A percentile compares a stretch with the other conserved stretches of the same genome.
Conservation (phyloP, 2,797 vertebrate genomes). For the Syngnathus rostellatus region DNA sequence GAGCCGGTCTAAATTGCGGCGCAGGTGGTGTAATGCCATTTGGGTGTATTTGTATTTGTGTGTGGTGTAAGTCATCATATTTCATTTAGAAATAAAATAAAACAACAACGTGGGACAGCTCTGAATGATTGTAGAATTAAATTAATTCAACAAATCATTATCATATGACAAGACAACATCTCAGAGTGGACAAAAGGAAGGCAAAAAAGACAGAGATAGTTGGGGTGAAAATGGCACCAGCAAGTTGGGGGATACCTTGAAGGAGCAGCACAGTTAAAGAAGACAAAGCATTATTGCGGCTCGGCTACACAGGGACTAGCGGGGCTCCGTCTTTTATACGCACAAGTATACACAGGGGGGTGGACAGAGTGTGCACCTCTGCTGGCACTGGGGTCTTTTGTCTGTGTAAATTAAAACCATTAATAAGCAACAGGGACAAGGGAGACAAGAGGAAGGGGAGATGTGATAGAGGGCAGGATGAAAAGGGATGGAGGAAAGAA, state of each 20-base stretch:
- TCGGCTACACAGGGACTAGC: conserved; percentile 39
- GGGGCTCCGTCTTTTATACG: conserved; percentile 24
- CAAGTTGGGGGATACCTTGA: conserved; percentile 49
- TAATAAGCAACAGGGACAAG: conserved; percentile 76
- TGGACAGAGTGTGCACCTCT: conserved; percentile 51
- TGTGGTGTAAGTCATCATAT: too few species aligned
- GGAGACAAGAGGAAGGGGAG: conserved; percentile 25
- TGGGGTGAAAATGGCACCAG: conserved; percentile 24
- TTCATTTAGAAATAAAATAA: too few species aligned
- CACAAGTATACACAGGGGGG: conserved; percentile 52
- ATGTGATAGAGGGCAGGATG: conserved; percentile 13
- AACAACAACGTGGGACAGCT: too few species aligned
- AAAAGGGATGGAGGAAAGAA: conserved; percentile 5
- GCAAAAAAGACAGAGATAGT: not conserved
- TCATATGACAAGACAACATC: not conserved
- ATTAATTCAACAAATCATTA: too few species aligned
- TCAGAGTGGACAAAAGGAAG: conserved; percentile 5
- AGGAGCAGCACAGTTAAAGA: conserved; percentile 62
- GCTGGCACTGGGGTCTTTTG: conserved; percentile 69
- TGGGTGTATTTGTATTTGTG: too few species aligned
- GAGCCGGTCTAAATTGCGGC: too few species aligned
- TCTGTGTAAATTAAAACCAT: conserved; percentile 88
- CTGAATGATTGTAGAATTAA: too few species aligned
- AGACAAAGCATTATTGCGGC: conserved; percentile 63
- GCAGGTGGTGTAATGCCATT: too few species aligned